Conservation (phyloP, 2,797 vertebrate genomes). For the Microctenopoma lineatum region DNA sequence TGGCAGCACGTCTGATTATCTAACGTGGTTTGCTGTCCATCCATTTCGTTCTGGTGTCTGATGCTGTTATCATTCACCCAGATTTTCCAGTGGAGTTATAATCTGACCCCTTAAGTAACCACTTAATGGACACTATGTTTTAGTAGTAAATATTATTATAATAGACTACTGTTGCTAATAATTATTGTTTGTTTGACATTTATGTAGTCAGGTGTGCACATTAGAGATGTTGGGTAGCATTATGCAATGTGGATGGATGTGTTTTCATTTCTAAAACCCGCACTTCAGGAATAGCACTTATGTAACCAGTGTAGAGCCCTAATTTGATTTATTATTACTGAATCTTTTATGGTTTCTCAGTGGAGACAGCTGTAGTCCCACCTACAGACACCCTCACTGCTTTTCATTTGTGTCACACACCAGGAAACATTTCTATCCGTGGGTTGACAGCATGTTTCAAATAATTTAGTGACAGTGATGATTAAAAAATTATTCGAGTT, state of each 20-base stretch:
- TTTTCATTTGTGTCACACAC: neutral
- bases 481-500: neutral
- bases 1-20: constrained; percentile 48
- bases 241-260: neutral
- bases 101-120: constrained; percentile 19
- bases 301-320: neutral
- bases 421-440: too few relatives aligned
- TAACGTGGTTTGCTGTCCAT: constrained; percentile 37
- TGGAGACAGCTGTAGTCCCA: neutral
- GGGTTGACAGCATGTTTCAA: too few relatives aligned
- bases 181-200: neutral
- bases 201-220: neutral
- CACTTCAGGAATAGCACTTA: neutral
- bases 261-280: neutral
- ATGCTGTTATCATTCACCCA: constrained; percentile 26
- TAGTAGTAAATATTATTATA: neutral
- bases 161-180: constrained; percentile 7
- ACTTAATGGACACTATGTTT: neutral
- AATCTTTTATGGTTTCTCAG: neutral
- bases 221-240: neutral
- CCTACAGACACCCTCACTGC: neutral
- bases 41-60: constrained; percentile 34
- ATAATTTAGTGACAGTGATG: neutral
- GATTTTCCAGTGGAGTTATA: constrained; percentile 36
- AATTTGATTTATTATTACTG: neutral